A percentile compares a stretch with the other conserved stretches of the same genome.
Evolutionary conservation across 2,888 invertebrate species (phyloP).

Genomic region (Rhopalosiphum nymphaeae): DNA sequence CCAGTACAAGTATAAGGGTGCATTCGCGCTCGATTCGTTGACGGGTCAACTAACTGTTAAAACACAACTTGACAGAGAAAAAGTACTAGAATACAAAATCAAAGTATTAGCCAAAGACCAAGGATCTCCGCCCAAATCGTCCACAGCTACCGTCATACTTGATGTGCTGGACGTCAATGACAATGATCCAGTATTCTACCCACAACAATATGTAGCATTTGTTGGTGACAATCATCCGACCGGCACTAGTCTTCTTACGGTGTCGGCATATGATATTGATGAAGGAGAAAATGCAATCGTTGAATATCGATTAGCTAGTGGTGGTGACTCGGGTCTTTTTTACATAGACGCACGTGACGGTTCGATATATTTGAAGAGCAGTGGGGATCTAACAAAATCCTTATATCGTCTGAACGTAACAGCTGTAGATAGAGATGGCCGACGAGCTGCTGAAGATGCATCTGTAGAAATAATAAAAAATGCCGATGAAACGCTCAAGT

Average conservation of each 20-base stretch:
- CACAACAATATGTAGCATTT: slow-evolving; percentile 82
- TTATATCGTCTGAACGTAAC: slow-evolving; percentile 82
- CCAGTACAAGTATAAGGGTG: slow-evolving; percentile 84
- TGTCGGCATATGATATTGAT: slow-evolving; percentile 88
- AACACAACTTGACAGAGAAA: slow-evolving; percentile 85
- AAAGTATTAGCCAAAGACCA: slow-evolving; percentile 91
- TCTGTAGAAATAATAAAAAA: slow-evolving; percentile 84
- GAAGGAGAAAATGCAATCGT: slow-evolving; percentile 89
- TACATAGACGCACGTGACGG: slow-evolving; percentile 84
- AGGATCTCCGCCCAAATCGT: slow-evolving; percentile 89
- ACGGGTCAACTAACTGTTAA: slow-evolving; percentile 88
- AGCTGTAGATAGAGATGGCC: slow-evolving; percentile 85
- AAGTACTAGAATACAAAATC: slow-evolving; percentile 82
- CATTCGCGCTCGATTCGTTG: slow-evolving; percentile 84
- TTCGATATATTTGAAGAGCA: slow-evolving; percentile 76
- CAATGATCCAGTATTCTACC: slow-evolving; percentile 93
- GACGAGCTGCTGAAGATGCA: slow-evolving; percentile 81
- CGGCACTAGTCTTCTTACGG: slow-evolving; percentile 71
- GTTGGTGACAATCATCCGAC: slow-evolving; percentile 29
- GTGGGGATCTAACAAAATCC: slow-evolving; percentile 74
- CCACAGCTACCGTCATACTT: slow-evolving; percentile 87
- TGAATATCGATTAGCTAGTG: slow-evolving; percentile 83
- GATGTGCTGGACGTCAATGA: slow-evolving; percentile 91
- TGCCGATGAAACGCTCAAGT: slow-evolving; percentile 80
- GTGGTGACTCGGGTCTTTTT: slow-evolving; percentile 82